Evolutionary conservation across 1,140 invertebrate species (phyloP), one percentile per base, ranked within the genome.

Genomic region (Bombus sibiricus): DNA sequence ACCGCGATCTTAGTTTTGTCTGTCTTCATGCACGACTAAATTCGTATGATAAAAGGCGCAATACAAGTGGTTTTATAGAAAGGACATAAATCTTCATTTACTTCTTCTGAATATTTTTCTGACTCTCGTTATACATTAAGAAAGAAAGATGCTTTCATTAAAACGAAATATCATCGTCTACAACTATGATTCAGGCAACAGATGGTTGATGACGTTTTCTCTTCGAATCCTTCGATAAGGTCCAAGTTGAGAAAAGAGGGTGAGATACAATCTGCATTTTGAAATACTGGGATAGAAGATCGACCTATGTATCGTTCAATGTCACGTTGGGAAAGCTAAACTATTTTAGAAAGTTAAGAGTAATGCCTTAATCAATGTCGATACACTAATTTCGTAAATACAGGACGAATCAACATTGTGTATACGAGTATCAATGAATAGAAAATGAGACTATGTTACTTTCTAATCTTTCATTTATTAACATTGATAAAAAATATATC

Each of bases 291-390:
- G 25, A 13, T 8, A 53, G 5, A 28, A 28, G 12, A 76, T n/a
- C 5, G 53, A 53, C 47, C 37, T 69, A 37, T 12, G 15, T 9
- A 8, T 22, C 34, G 53, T 15, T 32, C 4, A 22, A 72, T 59
- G 37, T 72, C 47, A 41, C 53, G 37, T 4, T 25, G 37, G n/a
- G 53, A 81, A 43, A 81, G 69, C 3, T 43, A 81, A 34, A 81
- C 41, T 43, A 43, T 41, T 74, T 28, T 81, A 81, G 80, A 81
- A 81, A 81, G 69, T 81, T 32, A 41, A 62, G 41, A 43, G n/a
- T 1, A 53, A 34, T 32, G 53, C 3, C 3, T 81, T 74, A 74
- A 73, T 74, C 39, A 15, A 41, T 10, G 53, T 28, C 39, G 41
- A 62, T 73, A 53, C 43, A 32, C 25, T 28, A 28, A 22, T 13